Conservation (phyloP, 1,140 invertebrate genomes). For the Asobara japonica region DNA sequence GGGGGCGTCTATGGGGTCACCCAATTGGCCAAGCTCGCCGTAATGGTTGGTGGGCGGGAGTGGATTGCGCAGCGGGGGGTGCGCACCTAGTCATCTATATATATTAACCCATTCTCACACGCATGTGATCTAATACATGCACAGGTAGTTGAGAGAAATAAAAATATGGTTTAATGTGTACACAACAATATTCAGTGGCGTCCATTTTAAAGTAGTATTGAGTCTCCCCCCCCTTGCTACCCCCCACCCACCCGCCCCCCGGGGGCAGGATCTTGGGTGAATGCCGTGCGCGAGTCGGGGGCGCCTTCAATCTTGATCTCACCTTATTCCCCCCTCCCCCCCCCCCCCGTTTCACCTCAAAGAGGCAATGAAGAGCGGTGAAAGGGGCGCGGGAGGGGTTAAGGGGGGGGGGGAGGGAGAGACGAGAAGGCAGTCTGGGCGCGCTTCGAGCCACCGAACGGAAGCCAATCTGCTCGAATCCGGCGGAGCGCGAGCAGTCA, state of each 20-base stretch:
- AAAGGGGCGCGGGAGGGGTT: constrained; percentile 52
- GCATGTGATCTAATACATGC: background rate
- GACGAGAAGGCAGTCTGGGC: constrained; percentile 63
- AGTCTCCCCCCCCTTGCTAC: too few relatives aligned
- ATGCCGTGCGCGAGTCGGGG: constrained; percentile 40
- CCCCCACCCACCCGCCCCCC: too few relatives aligned
- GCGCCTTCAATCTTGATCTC: constrained; percentile 64
- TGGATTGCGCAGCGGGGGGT: constrained; percentile 53
- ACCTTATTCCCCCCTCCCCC: constrained; percentile 42
- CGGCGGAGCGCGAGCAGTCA: constrained; percentile 63
- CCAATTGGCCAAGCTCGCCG: constrained; percentile 62
- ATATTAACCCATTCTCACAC: background rate
- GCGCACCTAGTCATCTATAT: constrained; percentile 50
- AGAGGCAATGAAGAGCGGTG: background rate
- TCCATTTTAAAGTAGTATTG: constrained; percentile 2
- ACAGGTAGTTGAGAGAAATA: background rate
- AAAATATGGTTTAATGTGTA: background rate
- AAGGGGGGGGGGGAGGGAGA: constrained; percentile 38
- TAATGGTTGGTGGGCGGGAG: constrained; percentile 65
- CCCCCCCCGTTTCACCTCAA: background rate
- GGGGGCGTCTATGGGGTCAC: constrained; percentile 60
- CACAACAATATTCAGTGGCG: constrained; percentile 10
- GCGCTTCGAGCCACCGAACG: constrained; percentile 63
- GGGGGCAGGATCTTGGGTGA: background rate
- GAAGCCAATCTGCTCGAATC: constrained; percentile 66